These are phyloP conservation scores for Bostrychus sinensis DNA, from an alignment of 2,113 vertebrate species.

Conservation along the genomic window DNA sequence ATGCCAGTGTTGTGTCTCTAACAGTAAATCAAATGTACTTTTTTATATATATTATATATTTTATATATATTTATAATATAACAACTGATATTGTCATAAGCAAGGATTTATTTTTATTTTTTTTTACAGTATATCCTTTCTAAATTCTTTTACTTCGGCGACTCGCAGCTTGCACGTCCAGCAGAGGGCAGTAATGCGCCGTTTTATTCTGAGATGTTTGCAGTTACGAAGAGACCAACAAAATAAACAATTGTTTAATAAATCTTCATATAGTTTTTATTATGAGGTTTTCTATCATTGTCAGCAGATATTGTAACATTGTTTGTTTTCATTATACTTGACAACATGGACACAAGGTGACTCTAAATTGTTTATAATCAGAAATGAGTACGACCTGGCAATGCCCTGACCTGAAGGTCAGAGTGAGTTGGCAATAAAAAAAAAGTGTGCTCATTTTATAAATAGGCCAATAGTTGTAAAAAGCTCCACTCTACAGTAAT, in stretches of 20 bases:
- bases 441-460: no score
- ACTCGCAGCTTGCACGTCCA: constrained; percentile 17
- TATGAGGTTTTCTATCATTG: not conserved
- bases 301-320: not conserved
- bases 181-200: constrained; percentile 54
- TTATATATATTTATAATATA: no score
- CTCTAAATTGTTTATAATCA: not conserved
- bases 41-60: no score
- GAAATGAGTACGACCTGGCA: not conserved
- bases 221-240: not conserved
- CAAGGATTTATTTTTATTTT: not conserved
- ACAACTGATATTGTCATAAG: no score
- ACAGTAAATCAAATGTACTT: no score
- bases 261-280: not conserved
- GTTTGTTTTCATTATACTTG: constrained; percentile 8
- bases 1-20: no score
- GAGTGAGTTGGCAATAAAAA: no score
- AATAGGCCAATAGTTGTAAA: no score
- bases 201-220: constrained; percentile 2
- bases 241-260: not conserved
- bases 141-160: not conserved
- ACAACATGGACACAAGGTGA: not conserved
- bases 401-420: not conserved
- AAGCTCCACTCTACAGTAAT: no score
- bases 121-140: not conserved